These are phyloP conservation scores for Sipha flava DNA, from an alignment of 1,140 invertebrate genomes.

Conservation along the genomic window DNA sequence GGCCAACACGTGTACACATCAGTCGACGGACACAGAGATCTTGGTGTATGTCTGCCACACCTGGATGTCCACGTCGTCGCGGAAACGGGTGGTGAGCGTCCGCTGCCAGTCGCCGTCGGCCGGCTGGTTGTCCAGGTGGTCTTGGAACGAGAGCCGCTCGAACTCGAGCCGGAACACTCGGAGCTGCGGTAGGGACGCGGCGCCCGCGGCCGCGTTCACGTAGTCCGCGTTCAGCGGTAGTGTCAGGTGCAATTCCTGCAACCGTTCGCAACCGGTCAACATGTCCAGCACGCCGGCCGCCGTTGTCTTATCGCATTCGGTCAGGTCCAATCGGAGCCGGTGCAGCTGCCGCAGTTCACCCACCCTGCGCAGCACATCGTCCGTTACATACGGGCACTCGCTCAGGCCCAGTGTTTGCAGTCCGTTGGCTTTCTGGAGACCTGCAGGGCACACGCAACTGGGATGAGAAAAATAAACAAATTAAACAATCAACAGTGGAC, in stretches of 20 bases:
- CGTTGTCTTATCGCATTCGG: constrained; percentile 5
- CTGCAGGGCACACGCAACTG: neutral
- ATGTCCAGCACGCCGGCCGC: neutral
- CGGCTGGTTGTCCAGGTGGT: constrained; percentile 10
- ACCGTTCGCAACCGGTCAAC: neutral
- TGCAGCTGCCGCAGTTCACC: neutral
- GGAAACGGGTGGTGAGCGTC: neutral
- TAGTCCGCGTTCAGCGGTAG: neutral
- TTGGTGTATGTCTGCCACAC: neutral
- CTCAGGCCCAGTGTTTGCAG: neutral
- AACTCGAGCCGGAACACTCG: neutral
- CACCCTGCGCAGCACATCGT: neutral
- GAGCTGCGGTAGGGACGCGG: neutral
- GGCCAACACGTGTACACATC: no score
- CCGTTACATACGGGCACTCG: constrained; percentile 8
- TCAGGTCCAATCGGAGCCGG: neutral
- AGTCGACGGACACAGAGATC: neutral
- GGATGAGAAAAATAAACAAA: no score
- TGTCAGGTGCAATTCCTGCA: neutral
- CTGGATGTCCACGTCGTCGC: neutral
- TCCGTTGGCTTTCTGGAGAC: neutral
- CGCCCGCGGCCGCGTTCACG: neutral
- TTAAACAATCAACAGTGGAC: no score
- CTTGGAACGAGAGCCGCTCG: constrained; percentile 1
- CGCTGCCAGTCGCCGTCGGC: neutral